A percentile compares a stretch with the other conserved stretches of the same genome.
Conservation (phyloP, 2,888 invertebrate species). For the Lycocerus yunnanus region DNA sequence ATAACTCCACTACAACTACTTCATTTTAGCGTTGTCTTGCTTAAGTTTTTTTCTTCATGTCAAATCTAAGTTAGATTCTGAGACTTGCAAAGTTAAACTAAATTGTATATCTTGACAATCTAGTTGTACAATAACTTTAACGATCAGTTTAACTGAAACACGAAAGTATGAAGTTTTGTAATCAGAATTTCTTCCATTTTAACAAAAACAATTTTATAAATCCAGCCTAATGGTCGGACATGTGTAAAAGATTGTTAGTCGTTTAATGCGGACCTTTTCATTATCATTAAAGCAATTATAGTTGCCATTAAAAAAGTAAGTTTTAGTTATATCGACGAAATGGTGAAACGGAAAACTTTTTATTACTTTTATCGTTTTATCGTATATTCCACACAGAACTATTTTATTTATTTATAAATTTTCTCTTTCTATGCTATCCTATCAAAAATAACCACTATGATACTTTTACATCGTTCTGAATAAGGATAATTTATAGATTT, state of each 20-base stretch:
- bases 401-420: not conserved
- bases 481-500: too few relatives aligned
- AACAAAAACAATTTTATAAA: not conserved
- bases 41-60: too few relatives aligned
- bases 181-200: not conserved
- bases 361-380: not conserved
- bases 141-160: not conserved
- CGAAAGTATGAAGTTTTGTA: not conserved
- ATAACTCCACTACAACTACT: not conserved
- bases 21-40: too few relatives aligned
- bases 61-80: too few relatives aligned
- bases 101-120: too few relatives aligned
- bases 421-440: not conserved
- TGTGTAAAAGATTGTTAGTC: not conserved
- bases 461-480: not conserved
- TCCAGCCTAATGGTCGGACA: not conserved
- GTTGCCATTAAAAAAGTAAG: not conserved
- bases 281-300: not conserved
- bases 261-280: not conserved
- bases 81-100: too few relatives aligned
- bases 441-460: not conserved
- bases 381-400: not conserved
- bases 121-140: too few relatives aligned
- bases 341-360: not conserved
- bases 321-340: not conserved